Conservation (phyloP, 2,888 invertebrate species). For the Platycheirus rosarum region DNA sequence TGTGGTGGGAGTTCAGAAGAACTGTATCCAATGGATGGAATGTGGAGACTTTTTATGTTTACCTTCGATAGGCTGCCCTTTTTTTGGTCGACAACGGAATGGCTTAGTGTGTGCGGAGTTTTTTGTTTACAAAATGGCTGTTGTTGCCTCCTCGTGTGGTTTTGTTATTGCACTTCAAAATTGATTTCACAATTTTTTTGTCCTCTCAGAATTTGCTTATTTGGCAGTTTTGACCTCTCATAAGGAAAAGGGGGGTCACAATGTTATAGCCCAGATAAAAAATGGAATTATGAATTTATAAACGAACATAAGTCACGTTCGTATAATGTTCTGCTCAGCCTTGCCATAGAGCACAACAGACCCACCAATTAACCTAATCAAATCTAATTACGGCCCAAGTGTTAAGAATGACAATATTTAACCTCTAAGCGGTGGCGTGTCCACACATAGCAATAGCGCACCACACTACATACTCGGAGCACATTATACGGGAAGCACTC, state of each 20-base stretch:
- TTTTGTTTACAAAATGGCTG: slow-evolving; percentile 74
- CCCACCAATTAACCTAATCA: slow-evolving; percentile 75
- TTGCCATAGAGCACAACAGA: slow-evolving; percentile 33
- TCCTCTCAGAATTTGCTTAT: slow-evolving; percentile 54
- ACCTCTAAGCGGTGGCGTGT: slow-evolving; percentile 75
- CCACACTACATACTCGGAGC: background rate
- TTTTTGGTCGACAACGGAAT: slow-evolving; percentile 54
- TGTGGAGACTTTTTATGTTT: slow-evolving; percentile 74
- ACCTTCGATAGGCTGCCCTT: slow-evolving; percentile 72
- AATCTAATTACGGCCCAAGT: slow-evolving; percentile 77
- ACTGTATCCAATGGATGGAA: slow-evolving; percentile 67
- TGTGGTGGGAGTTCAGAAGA: slow-evolving; percentile 50
- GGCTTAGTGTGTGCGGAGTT: slow-evolving; percentile 60
- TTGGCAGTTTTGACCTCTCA: slow-evolving; percentile 64
- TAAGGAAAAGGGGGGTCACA: slow-evolving; percentile 39
- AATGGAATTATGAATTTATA: slow-evolving; percentile 70
- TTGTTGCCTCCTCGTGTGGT: slow-evolving; percentile 68
- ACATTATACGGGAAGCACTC: slow-evolving; percentile 53
- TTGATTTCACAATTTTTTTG: slow-evolving; percentile 42
- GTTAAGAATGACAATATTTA: slow-evolving; percentile 78
- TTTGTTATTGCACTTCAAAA: slow-evolving; percentile 58
- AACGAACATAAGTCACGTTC: slow-evolving; percentile 70
- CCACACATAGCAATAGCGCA: slow-evolving; percentile 52
- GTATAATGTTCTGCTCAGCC: slow-evolving; percentile 50
- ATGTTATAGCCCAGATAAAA: slow-evolving; percentile 65